phyloP scores from a whole-genome alignment of 2,888 invertebrate species.

The Chalcosyrphus nemorum region DNA sequence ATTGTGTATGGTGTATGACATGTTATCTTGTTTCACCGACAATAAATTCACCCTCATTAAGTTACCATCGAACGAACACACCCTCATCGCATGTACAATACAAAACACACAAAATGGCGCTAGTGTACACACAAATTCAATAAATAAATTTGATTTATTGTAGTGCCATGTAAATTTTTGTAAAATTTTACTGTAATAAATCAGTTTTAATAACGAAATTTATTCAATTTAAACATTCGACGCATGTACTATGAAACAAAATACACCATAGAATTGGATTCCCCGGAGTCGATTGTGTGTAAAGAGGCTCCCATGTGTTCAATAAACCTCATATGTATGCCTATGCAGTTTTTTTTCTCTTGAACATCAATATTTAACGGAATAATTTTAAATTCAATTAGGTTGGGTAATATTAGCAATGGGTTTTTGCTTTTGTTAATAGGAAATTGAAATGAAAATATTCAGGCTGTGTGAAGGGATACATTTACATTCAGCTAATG shows the following conservation, averaged over 20 bases:
- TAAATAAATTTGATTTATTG: conserved; percentile 72
- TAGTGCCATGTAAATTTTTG: conserved; percentile 54
- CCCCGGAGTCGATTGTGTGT: conserved; percentile 16
- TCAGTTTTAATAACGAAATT: conserved; percentile 67
- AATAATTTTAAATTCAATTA: conserved; percentile 41
- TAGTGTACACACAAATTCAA: conserved; percentile 50
- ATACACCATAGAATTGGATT: not conserved
- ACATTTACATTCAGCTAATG: conserved; percentile 5
- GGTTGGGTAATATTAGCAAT: not conserved
- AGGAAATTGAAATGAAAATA: not conserved
- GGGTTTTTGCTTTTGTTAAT: not conserved
- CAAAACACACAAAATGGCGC: conserved; percentile 3
- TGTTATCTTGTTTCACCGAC: conserved; percentile 28
- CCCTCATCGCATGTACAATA: not conserved
- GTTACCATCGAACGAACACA: conserved; percentile 41
- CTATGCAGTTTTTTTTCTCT: no score
- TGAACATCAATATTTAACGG: conserved; percentile 24
- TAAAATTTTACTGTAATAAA: conserved; percentile 61
- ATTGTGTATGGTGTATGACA: not conserved
- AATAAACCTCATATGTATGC: conserved; percentile 25
- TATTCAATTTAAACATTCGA: conserved; percentile 70
- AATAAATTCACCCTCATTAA: conserved; percentile 70
- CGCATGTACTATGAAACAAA: conserved; percentile 9
- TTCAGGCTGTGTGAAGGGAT: not conserved
- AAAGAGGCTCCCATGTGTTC: conserved; percentile 10